These are phyloP conservation scores for Chaetura pelagica DNA, from an alignment of 2,113 vertebrate species.

Conservation along the genomic window DNA sequence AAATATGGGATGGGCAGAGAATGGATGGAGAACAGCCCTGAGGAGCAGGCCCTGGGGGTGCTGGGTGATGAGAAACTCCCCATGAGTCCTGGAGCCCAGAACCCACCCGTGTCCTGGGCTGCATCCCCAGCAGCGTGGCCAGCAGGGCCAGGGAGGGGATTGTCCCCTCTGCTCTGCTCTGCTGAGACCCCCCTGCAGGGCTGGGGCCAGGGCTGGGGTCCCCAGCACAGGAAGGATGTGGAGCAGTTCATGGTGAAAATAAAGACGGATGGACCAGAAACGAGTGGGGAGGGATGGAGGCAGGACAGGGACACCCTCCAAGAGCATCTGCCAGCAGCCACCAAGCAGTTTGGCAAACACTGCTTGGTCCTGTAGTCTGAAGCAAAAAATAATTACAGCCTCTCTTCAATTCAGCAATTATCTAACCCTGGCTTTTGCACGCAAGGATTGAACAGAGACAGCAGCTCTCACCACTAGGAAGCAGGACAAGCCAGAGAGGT, in stretches of 20 bases:
- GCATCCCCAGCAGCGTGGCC: no score
- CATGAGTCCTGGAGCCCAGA: no score
- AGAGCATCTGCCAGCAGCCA: constrained; percentile 6
- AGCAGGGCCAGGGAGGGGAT: no score
- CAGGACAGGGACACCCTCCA: background rate
- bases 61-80: no score
- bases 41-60: no score
- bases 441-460: background rate
- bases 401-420: constrained; percentile 8
- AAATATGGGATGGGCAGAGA: no score
- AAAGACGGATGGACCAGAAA: background rate
- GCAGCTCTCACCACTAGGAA: fast-evolving
- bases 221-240: no score
- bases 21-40: no score
- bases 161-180: no score
- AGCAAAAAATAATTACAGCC: constrained; percentile 43
- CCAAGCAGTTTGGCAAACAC: background rate
- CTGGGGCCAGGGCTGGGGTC: no score
- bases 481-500: background rate
- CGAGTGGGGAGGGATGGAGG: background rate
- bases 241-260: background rate
- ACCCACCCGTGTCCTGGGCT: no score
- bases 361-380: background rate
- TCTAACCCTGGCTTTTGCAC: background rate
- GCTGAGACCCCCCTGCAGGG: no score